phyloP scores from a whole-genome alignment of 2,113 vertebrate genomes.

The Oxyruncus cristatus region DNA sequence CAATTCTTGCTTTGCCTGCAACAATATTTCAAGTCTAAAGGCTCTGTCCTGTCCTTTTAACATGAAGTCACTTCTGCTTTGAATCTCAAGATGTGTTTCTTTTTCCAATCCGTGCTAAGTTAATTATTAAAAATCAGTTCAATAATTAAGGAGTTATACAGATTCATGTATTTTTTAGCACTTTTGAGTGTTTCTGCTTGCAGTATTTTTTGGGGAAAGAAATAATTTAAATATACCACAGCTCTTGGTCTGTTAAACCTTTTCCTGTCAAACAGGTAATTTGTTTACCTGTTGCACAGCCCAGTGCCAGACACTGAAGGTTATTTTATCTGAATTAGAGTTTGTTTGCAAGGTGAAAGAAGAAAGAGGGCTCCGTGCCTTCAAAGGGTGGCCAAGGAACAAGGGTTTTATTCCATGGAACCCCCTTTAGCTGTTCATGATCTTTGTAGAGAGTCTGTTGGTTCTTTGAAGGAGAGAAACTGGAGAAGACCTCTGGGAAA shows the following conservation, averaged over 20 bases:
- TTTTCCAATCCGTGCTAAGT: neutral
- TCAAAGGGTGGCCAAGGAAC: neutral
- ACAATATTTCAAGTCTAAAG: neutral
- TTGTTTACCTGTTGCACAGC: neutral
- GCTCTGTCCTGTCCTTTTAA: neutral
- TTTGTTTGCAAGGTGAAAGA: neutral
- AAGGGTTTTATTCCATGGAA: neutral
- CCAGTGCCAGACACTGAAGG: neutral
- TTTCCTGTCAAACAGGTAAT: neutral
- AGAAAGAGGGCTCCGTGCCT: neutral
- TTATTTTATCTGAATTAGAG: neutral
- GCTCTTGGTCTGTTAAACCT: neutral
- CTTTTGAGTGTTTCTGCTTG: slow-evolving; percentile 25
- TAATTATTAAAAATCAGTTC: slow-evolving; percentile 60
- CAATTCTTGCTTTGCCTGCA: neutral
- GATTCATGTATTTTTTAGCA: slow-evolving; percentile 60
- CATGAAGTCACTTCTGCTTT: slow-evolving; percentile 3
- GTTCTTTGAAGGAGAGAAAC: neutral
- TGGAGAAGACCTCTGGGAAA: neutral
- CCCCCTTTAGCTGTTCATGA: neutral
- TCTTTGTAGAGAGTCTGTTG: neutral
- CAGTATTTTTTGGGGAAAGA: neutral
- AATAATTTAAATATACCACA: neutral
- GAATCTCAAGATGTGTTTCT: neutral
- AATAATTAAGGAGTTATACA: slow-evolving; percentile 53